Conservation (phyloP, 1,140 invertebrate genomes). For the Ostrea edulis region DNA sequence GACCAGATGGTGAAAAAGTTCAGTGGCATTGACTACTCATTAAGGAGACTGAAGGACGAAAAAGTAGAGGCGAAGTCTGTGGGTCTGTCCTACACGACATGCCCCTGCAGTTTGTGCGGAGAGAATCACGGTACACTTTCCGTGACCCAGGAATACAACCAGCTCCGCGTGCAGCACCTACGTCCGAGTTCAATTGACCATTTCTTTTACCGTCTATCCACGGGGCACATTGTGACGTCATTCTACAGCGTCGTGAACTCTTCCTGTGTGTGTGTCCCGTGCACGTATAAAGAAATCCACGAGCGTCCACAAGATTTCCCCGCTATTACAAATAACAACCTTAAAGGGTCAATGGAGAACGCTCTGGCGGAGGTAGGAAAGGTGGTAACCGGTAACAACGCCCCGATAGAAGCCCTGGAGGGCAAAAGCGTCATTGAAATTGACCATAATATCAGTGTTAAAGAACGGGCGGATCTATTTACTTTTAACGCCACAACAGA, state of each 20-base stretch:
- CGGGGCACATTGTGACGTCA: slow-evolving; percentile 71
- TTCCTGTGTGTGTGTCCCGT: slow-evolving; percentile 73
- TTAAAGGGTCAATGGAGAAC: slow-evolving; percentile 55
- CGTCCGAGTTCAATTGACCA: slow-evolving; percentile 62
- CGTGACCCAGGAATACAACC: slow-evolving; percentile 73
- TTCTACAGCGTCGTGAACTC: slow-evolving; percentile 75
- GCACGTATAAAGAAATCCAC: slow-evolving; percentile 71
- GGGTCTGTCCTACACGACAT: slow-evolving; percentile 74
- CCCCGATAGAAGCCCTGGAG: slow-evolving; percentile 69
- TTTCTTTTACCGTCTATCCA: slow-evolving; percentile 68
- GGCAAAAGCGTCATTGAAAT: slow-evolving; percentile 76
- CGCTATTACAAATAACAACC: slow-evolving; percentile 60
- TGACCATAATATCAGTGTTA: slow-evolving; percentile 71
- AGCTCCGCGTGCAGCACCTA: slow-evolving; percentile 67
- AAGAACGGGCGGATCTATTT: slow-evolving; percentile 69
- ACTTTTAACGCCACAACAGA: slow-evolving; percentile 68
- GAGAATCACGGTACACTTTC: slow-evolving; percentile 73
- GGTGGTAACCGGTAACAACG: slow-evolving; percentile 69
- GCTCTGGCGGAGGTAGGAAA: slow-evolving; percentile 72
- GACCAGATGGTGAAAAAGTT: slow-evolving; percentile 74
- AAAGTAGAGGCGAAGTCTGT: slow-evolving; percentile 69
- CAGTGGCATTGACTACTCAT: slow-evolving; percentile 62
- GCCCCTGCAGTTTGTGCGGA: slow-evolving; percentile 71
- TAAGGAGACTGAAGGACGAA: slow-evolving; percentile 70
- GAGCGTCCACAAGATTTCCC: slow-evolving; percentile 64